Evolutionary conservation across 2,113 vertebrate genomes (phyloP).

Genomic region (Blennius ocellaris): DNA sequence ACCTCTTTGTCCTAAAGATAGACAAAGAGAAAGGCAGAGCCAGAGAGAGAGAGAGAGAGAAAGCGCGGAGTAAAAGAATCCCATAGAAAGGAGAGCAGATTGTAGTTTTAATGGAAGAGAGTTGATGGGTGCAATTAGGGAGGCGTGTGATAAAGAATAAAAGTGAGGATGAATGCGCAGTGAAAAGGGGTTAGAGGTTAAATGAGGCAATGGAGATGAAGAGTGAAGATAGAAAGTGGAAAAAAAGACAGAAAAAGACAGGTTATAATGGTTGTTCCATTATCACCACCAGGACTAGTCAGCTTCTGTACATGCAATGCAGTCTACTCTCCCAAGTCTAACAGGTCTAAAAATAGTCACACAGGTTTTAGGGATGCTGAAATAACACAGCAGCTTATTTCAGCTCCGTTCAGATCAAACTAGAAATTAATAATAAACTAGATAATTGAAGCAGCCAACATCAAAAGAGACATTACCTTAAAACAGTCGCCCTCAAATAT

Average conservation of each 20-base stretch:
- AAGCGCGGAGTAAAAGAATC: conserved; percentile 28
- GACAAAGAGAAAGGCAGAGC: not conserved
- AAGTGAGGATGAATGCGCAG: conserved; percentile 42
- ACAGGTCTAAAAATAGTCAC: conserved; percentile 4
- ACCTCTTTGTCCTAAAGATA: conserved; percentile 95
- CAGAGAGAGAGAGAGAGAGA: conserved; percentile 24
- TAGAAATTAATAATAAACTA: conserved; percentile 14
- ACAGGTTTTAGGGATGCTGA: conserved; percentile 31
- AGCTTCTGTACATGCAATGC: conserved; percentile 26
- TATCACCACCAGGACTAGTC: conserved; percentile 5
- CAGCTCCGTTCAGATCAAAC: conserved; percentile 23
- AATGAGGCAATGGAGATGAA: conserved; percentile 22
- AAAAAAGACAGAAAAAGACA: conserved; percentile 41
- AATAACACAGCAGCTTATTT: conserved; percentile 31
- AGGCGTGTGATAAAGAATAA: conserved; percentile 44
- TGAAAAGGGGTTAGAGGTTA: conserved; percentile 37
- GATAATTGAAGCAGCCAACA: conserved; percentile 31
- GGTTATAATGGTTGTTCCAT: conserved; percentile 49
- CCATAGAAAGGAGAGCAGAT: conserved; percentile 16
- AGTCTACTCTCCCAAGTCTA: conserved; percentile 20
- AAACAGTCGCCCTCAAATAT: conserved; percentile 30
- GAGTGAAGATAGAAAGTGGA: conserved; percentile 11
- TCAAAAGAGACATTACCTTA: conserved; percentile 40
- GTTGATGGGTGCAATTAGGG: conserved; percentile 45
- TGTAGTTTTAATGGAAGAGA: conserved; percentile 50